Evolutionary conservation across 2,113 vertebrate genomes (phyloP), one percentile per base, ranked within the genome.

Genomic region (Microcebus murinus): DNA sequence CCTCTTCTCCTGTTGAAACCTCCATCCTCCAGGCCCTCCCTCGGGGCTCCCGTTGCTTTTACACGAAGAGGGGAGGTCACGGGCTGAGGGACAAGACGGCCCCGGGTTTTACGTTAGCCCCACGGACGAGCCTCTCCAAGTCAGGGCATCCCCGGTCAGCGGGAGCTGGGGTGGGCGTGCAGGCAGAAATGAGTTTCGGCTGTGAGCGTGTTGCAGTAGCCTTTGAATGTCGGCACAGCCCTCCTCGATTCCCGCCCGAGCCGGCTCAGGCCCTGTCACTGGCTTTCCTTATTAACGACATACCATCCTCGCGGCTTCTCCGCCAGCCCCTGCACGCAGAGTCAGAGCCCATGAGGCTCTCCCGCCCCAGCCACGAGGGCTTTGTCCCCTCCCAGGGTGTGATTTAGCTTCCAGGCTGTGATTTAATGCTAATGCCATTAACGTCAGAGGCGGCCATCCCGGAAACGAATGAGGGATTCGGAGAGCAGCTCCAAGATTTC

Each of bases 401-500:
- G 65, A 93, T 59, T 97, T 87, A 95, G 36, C 45, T 7, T 82
- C 73, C 39, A 4, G 83, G n/a, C 73, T 61, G 74, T 97, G 96
- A 97, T 96, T 97, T 92, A 96, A 90, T 27, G 80, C 65, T 8
- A 36, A 90, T 45, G 83, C 83, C 87, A 25, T 67, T 20, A 52
- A 42, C 10, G 14, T 83, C 91, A 95, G 86, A 50, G 18, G 89
- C 39, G 48, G 76, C 91, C 97, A 52, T 97, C 96, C 87, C n/a
- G 89, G 92, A 91, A 97, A 97, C 63, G 95, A 95, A 93, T 95
- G 97, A 97, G 97, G 97, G 81, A 83, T 95, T 92, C 55, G 70
- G 92, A 96, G 92, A 97, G 15, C 29, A 89, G 96, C 91, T 96
- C 82, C 68, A 90, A 97, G 93, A 97, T 98, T 98, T 98, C 95